Evolutionary conservation across 2,888 invertebrate species (phyloP), one percentile per base, ranked within the genome.

Genomic region (Thereva unica): DNA sequence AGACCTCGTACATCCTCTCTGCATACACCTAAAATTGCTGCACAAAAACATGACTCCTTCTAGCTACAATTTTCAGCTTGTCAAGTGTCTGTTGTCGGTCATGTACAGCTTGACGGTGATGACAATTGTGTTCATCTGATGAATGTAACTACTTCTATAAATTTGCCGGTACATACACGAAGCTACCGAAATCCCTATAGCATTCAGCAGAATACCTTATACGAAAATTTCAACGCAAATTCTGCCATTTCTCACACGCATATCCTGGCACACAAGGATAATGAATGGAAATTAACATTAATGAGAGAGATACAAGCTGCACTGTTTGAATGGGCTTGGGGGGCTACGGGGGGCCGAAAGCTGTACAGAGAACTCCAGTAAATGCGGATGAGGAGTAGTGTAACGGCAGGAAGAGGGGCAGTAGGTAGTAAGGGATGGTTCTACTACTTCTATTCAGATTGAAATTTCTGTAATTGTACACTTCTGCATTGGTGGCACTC

Each of bases 251-350:
- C 23, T 23, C 23, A 23, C 23, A 23, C 23, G 23, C 23, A 23
- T 23, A 23, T 23, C 23, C 23, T 23, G 23, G 23, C 23, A 23
- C 23, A 23, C 61, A 49, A 9, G 61, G 61, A 61, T 61, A 61
- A 61, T 61, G 61, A 61, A 61, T 61, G 61, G 40, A 61, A 61
- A 61, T 61, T 61, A 61, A 61, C 61, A 50, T 50, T 61, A 61
- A 61, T 61, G 61, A 61, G 61, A 23, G 23, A 50, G 50, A 49
- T 61, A 41, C 61, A 61, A 50, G 61, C 50, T 61, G 61, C 50
- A 50, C 50, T 50, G 45, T 23, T 23, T 23, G 23, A 23, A 23
- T 23, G 23, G 23, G 23, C 23, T 23, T 23, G 23, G 23, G 23
- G 23, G 23, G 23, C 23, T 23, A 23, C 23, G 2, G 23, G 23